Evolutionary conservation across 2,797 vertebrate species (phyloP).

Genomic region (Notamacropus eugenii): DNA sequence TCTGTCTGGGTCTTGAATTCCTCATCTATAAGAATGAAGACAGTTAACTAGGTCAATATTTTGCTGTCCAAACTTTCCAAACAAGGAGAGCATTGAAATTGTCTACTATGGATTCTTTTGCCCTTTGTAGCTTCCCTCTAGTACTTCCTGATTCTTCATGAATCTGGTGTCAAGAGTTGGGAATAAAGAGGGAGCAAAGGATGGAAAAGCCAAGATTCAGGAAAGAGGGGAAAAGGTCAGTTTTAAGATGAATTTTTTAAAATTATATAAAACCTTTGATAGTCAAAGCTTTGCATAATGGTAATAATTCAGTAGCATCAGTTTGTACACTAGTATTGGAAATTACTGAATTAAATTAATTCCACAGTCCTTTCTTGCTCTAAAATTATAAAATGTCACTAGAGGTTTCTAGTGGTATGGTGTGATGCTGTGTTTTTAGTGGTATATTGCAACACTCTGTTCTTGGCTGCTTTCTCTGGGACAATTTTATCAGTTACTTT

Average conservation of each 20-base stretch:
- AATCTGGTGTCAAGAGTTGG: not conserved
- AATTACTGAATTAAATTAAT: not conserved
- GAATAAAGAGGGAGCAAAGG: not conserved
- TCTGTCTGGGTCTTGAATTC: not conserved
- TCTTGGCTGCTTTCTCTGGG: not conserved
- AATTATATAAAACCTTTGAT: not conserved
- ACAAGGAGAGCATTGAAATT: not conserved
- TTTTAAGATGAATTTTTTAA: not conserved
- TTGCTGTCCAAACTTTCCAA: not conserved
- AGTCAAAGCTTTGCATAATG: not conserved
- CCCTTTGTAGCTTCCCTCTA: not conserved
- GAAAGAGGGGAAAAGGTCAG: not conserved
- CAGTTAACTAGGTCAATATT: not conserved
- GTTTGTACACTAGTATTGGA: not conserved
- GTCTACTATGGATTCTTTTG: not conserved
- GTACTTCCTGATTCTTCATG: not conserved
- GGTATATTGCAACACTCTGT: not conserved
- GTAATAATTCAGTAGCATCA: not conserved
- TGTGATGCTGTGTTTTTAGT: not conserved
- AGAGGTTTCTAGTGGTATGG: not conserved
- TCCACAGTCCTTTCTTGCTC: not conserved
- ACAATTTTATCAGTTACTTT: not conserved
- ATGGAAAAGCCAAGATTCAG: not conserved
- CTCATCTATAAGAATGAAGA: constrained; percentile 23
- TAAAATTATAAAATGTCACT: not conserved